Evolutionary conservation across 2,797 vertebrate genomes (phyloP).

Genomic region (Sparidentex hasta): DNA sequence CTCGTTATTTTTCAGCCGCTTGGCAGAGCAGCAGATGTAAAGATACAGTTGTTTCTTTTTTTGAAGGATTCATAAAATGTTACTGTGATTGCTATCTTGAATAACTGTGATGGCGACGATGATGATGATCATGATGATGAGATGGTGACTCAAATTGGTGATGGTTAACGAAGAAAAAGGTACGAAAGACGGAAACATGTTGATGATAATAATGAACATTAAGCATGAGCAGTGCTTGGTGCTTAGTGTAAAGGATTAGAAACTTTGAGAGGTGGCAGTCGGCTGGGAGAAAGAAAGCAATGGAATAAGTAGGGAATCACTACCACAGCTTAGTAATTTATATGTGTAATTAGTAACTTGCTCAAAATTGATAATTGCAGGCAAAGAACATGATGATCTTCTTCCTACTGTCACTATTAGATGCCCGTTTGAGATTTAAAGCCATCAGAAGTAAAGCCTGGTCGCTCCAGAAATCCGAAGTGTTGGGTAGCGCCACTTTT

Average conservation of each 20-base stretch:
- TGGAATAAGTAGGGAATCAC: not conserved
- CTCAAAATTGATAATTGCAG: not conserved
- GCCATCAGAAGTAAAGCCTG: no score
- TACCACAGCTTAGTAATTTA: not conserved
- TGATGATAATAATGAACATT: not conserved
- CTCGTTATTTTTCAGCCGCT: not conserved
- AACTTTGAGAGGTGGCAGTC: not conserved
- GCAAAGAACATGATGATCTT: not conserved
- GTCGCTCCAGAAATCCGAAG: no score
- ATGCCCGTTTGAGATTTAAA: not conserved
- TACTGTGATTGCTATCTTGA: not conserved
- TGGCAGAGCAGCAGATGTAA: not conserved
- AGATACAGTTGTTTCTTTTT: slow-evolving; percentile 1
- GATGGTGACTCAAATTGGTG: not conserved
- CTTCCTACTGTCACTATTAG: not conserved
- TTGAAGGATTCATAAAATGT: not conserved
- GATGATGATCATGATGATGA: not conserved
- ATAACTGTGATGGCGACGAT: slow-evolving; percentile 6
- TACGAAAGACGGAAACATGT: not conserved
- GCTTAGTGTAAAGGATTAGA: not conserved
- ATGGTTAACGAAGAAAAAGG: not conserved
- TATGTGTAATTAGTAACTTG: not conserved
- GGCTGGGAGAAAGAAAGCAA: not conserved
- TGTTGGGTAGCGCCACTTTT: no score
- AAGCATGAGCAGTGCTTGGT: not conserved